Evolutionary conservation across 2,888 invertebrate genomes (phyloP).

Genomic region (Tachina fera): DNA sequence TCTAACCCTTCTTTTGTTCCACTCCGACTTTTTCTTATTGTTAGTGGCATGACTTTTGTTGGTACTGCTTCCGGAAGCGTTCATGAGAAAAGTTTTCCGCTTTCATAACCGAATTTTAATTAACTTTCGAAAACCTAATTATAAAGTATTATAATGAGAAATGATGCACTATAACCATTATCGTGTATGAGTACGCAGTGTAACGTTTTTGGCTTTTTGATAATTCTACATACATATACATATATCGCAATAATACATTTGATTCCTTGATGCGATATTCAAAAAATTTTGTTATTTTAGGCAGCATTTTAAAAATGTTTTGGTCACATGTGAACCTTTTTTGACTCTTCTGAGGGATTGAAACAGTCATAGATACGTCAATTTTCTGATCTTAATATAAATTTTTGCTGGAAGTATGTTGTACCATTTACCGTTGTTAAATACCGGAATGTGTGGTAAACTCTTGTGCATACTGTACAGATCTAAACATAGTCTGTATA

Average conservation of each 20-base stretch:
- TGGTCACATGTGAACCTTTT: no score
- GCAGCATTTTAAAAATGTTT: no score
- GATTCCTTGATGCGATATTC: no score
- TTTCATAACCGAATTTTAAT: conserved; percentile 83
- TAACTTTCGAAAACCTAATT: conserved; percentile 83
- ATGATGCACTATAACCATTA: conserved; percentile 59
- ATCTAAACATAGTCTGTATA: not conserved
- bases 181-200: conserved; percentile 25
- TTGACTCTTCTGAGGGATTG: no score
- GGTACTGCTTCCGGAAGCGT: conserved; percentile 76
- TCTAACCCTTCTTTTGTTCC: conserved; percentile 67
- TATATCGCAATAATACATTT: not conserved
- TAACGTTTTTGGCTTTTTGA: conserved; percentile 29
- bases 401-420: no score
- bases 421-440: no score
- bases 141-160: conserved; percentile 83
- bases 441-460: no score
- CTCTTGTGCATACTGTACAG: no score
- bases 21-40: conserved; percentile 70
- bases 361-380: no score
- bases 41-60: conserved; percentile 63
- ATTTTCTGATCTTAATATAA: no score
- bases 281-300: no score
- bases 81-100: conserved; percentile 81
- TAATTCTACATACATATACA: not conserved